Evolutionary conservation across 2,113 vertebrate genomes (phyloP).

Genomic region (Dendrocopos noguchii): DNA sequence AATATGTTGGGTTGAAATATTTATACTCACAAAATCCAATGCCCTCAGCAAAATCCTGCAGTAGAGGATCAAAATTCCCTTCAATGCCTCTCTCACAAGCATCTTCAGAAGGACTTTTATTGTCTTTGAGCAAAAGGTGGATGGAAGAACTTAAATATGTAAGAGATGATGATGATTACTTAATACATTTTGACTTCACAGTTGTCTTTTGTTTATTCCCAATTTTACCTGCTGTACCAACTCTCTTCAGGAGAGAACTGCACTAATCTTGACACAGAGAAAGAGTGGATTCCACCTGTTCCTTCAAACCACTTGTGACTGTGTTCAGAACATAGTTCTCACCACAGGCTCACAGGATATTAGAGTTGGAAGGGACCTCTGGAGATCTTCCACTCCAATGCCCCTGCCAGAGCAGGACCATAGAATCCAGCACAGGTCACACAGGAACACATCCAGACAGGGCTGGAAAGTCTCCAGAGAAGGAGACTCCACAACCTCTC

Average conservation of each 20-base stretch:
- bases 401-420: no score
- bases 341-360: no score
- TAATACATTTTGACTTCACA: background rate
- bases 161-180: background rate
- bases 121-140: background rate
- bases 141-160: conserved; percentile 24
- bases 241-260: background rate
- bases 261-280: background rate
- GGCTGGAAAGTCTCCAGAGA: no score
- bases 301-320: background rate
- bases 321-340: background rate
- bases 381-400: no score
- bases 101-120: background rate
- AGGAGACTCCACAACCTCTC: no score
- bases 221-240: background rate
- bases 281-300: background rate
- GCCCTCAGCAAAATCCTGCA: conserved; percentile 25
- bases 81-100: background rate
- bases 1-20: conserved; percentile 41
- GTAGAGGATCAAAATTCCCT: background rate
- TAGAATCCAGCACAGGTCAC: no score
- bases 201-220: background rate
- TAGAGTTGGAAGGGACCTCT: no score
- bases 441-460: no score
- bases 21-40: conserved; percentile 23